These are phyloP conservation scores for Chaenocephalus aceratus DNA, from an alignment of 2,113 vertebrate genomes.

Conservation along the genomic window DNA sequence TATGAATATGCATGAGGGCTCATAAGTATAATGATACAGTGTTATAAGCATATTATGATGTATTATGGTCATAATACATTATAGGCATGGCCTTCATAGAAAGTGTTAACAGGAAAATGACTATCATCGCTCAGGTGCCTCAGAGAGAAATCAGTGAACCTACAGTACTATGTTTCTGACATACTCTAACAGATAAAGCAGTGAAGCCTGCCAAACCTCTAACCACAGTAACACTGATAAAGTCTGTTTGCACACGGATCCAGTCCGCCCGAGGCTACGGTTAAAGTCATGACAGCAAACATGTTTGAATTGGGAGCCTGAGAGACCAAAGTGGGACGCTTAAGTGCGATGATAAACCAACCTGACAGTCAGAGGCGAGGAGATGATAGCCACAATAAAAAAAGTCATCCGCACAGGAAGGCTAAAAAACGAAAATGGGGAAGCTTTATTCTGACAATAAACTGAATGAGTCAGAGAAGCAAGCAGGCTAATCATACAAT, in stretches of 20 bases:
- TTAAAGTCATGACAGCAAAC: conserved; percentile 31
- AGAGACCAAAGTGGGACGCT: conserved; percentile 31
- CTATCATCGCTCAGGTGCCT: not conserved
- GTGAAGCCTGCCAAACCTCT: conserved; percentile 16
- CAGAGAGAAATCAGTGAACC: not conserved
- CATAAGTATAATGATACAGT: no score
- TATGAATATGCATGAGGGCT: no score
- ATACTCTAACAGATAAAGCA: not conserved
- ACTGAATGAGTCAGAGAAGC: conserved; percentile 46
- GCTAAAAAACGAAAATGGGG: conserved; percentile 27
- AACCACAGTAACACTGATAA: conserved; percentile 3
- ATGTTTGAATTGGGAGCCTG: conserved; percentile 25
- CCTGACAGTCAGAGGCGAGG: conserved; percentile 33
- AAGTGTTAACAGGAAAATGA: not conserved
- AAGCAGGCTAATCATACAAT: conserved; percentile 36
- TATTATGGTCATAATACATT: no score
- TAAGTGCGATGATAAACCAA: conserved; percentile 37
- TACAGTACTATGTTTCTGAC: not conserved
- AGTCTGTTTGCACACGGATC: conserved; percentile 23
- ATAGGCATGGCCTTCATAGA: no score
- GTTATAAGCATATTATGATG: no score
- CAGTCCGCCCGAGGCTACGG: conserved; percentile 28
- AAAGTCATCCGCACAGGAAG: conserved; percentile 15
- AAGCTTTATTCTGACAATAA: conserved; percentile 47
- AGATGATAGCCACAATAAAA: conserved; percentile 38